Conservation (phyloP, 2,797 vertebrate species). For the Erithacus rubecula region DNA sequence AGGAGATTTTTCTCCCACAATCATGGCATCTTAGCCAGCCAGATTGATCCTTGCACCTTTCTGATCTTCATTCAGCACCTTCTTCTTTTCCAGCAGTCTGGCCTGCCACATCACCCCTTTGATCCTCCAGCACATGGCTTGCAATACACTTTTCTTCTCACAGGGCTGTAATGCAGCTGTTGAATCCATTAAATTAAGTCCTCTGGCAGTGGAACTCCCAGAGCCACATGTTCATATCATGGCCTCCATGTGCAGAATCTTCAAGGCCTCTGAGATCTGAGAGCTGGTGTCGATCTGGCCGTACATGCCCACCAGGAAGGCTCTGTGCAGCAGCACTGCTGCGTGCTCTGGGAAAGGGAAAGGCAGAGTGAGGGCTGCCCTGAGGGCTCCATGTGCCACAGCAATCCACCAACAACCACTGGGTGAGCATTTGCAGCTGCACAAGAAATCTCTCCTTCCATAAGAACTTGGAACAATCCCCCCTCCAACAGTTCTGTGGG, state of each 20-base stretch:
- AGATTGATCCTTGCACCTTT: background rate
- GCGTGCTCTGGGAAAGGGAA: slow-evolving; percentile 84
- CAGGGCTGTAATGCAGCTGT: background rate
- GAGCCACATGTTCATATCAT: slow-evolving; percentile 77
- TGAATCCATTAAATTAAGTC: background rate
- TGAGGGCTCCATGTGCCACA: background rate
- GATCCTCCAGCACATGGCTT: background rate
- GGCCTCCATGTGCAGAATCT: slow-evolving; percentile 95
- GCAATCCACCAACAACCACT: background rate
- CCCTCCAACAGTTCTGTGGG: background rate
- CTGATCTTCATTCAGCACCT: background rate
- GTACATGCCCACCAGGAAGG: slow-evolving; percentile 95
- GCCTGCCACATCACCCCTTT: background rate
- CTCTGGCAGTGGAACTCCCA: background rate
- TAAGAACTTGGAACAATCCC: background rate
- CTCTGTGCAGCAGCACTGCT: slow-evolving; percentile 91
- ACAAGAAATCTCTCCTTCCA: background rate
- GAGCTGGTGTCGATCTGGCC: slow-evolving; percentile 95
- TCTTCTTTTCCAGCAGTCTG: background rate
- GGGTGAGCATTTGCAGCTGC: background rate
- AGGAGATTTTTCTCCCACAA: background rate
- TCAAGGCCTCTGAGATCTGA: slow-evolving; percentile 95
- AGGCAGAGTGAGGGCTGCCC: background rate
- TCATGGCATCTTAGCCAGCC: background rate
- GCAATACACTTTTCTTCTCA: background rate